Conservation (phyloP, 2,888 invertebrate species). For the Habroteleia sp. region DNA sequence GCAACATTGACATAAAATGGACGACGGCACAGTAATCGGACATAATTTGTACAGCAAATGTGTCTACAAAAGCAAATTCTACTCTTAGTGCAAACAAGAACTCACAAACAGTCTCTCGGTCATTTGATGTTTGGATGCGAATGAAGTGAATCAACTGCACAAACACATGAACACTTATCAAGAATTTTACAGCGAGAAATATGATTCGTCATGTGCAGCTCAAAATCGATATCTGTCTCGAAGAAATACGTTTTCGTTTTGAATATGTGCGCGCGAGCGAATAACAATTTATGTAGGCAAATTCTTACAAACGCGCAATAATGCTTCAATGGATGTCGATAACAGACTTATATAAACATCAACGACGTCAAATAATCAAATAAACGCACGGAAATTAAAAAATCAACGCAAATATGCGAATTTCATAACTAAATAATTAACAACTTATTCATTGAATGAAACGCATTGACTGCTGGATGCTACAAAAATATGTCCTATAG, state of each 20-base stretch:
- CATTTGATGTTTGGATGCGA: constrained; percentile 48
- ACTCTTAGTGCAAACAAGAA: constrained; percentile 42
- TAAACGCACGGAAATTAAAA: too few species aligned
- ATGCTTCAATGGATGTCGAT: constrained; percentile 1
- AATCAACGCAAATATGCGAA: too few species aligned
- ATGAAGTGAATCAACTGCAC: constrained; percentile 23
- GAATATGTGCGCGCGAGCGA: constrained; percentile 7
- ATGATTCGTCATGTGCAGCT: constrained; percentile 8
- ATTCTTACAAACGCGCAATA: constrained; percentile 10
- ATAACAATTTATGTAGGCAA: neutral
- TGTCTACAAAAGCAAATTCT: constrained; percentile 28
- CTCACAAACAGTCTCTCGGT: constrained; percentile 38
- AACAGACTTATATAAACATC: neutral
- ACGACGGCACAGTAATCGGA: constrained; percentile 22
- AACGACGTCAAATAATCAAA: neutral
- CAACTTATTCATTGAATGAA: too few species aligned
- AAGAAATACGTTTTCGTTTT: constrained; percentile 16
- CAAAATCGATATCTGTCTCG: constrained; percentile 19
- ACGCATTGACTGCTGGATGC: too few species aligned
- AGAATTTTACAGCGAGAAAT: constrained; percentile 24
- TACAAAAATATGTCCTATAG: too few species aligned
- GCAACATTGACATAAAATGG: constrained; percentile 33
- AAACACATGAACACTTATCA: constrained; percentile 33
- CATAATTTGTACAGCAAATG: constrained; percentile 48
- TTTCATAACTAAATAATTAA: too few species aligned